Base-by-base conservation (phyloP, 2,888 invertebrate species). In the Dolichopus griseipennis region DNA sequence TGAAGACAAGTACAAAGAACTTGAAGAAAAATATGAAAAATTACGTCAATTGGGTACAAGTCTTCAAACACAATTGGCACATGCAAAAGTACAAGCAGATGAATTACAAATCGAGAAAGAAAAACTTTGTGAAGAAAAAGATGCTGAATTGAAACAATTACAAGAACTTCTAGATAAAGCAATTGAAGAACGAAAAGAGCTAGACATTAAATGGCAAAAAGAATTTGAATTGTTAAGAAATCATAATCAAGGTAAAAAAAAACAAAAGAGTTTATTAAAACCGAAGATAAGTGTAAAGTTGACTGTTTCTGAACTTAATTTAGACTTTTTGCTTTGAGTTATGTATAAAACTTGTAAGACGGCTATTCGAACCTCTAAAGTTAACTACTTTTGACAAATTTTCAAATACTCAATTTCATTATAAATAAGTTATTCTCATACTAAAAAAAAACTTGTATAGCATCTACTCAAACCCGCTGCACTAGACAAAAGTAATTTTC, bases 191-290 rank as follows among this genome's bases (percentile, higher is more conserved):
- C 85, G 86, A 69, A 82, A 83, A 69, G 83, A 83, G 72, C 80
- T 85, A 67, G 85, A 87, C 74, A 80, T 81, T 62, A 85, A 85
- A 76, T 88, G 86, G 84, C 85, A 87, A 71, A 81, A 83, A 71
- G 87, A 88, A 73, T 86, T 88, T 74, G 87, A 88, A 77, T 84
- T 84, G 74, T 76, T 88, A 65, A 81, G 87, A 72, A 86, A 86
- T 33, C 84, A 87, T 65, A 87, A 86, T 76, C 64, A 64, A 64
- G 33, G 64, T 64, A 37, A 18, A 15, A 34, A 15, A 43, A 43
- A 43, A n/a, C n/a, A n/a, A n/a, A n/a, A n/a, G n/a, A n/a, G n/a
- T n/a, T n/a, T n/a, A n/a, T n/a, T n/a, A n/a, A n/a, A n/a, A n/a
- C n/a, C n/a, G 83, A 85, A 71, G 80, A 84, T 80, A 37, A 68